These are phyloP conservation scores for Epinotia ramella DNA, from an alignment of 2,888 invertebrate species.

Conservation along the genomic window DNA sequence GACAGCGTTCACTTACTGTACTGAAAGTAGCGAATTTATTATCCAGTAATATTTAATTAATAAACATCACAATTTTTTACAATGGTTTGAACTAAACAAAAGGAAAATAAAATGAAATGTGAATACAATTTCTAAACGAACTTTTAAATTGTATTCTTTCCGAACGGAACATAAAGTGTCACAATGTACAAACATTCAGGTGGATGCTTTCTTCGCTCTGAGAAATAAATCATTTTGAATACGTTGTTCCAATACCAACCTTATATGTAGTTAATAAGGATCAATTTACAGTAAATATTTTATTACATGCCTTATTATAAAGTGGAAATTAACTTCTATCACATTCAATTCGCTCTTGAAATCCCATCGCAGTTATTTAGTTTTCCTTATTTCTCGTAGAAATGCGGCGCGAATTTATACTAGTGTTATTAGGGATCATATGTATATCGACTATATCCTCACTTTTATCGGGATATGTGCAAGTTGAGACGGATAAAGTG, in stretches of 20 bases:
- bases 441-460: slow-evolving; percentile 71
- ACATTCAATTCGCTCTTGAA: background rate
- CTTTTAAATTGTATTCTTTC: background rate
- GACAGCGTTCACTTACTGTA: too few species aligned
- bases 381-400: slow-evolving; percentile 45
- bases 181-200: background rate
- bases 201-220: background rate
- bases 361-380: slow-evolving; percentile 5
- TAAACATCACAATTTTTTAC: background rate
- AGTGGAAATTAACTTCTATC: background rate
- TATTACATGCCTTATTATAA: background rate
- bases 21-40: too few species aligned
- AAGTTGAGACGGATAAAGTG: slow-evolving; percentile 65
- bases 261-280: background rate
- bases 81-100: background rate
- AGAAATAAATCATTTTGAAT: background rate
- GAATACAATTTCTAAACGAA: background rate
- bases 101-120: background rate
- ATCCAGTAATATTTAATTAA: too few species aligned
- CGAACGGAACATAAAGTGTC: slow-evolving; percentile 17
- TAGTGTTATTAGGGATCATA: slow-evolving; percentile 72
- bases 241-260: background rate
- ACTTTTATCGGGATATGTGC: slow-evolving; percentile 64
- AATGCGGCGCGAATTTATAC: slow-evolving; percentile 75
- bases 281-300: background rate